A percentile compares a stretch with the other conserved stretches of the same genome.
Evolutionary conservation across 2,113 vertebrate species (phyloP).

Genomic region (Asarcornis scutulata): DNA sequence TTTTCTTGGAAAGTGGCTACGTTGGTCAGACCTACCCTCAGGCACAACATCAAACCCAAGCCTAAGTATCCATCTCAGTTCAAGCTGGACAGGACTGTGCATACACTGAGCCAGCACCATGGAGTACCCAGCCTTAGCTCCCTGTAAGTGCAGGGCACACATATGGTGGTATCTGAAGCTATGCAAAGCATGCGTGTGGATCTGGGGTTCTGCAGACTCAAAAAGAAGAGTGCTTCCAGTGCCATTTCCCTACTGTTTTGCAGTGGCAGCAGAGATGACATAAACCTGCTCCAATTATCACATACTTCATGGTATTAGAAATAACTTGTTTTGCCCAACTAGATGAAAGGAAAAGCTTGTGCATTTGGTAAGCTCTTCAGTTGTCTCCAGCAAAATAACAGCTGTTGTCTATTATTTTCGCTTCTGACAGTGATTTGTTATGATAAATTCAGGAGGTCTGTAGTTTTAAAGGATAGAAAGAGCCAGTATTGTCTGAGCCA

Average conservation of each 20-base stretch:
- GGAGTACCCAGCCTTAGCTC: neutral
- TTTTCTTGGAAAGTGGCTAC: neutral
- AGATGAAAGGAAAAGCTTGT: neutral
- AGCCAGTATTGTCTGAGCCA: neutral
- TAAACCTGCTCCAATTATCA: neutral
- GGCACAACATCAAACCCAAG: neutral
- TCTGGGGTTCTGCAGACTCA: neutral
- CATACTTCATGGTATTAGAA: neutral
- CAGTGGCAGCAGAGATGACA: neutral
- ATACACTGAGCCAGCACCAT: neutral
- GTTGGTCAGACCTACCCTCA: neutral
- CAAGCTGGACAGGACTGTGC: neutral
- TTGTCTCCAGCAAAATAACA: neutral
- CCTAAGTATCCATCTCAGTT: neutral
- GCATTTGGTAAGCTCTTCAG: neutral
- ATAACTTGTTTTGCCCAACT: neutral
- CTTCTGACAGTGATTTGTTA: neutral
- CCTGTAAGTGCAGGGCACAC: rapidly evolving
- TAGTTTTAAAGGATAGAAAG: neutral
- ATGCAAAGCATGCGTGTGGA: no score
- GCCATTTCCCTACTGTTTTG: neutral
- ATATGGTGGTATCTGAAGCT: neutral
- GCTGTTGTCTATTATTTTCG: neutral
- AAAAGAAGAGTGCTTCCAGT: neutral
- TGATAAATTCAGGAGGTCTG: neutral